These are phyloP conservation scores for Pristionchus exspectatus DNA, from an alignment of 2,888 invertebrate species.

Conservation along the genomic window DNA sequence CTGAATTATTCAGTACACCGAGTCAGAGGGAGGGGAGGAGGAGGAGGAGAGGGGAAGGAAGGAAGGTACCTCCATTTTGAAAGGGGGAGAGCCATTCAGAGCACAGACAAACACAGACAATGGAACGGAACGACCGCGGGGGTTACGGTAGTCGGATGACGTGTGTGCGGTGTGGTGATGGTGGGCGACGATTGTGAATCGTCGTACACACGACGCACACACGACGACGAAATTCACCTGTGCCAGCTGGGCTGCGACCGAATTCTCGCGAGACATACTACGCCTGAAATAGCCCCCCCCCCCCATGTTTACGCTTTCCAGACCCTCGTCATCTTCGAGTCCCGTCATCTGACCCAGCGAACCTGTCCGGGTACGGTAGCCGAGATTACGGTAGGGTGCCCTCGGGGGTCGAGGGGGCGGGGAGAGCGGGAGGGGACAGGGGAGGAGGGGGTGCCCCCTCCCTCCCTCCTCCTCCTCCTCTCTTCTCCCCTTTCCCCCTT, in stretches of 20 bases:
- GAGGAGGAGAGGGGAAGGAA: not conserved
- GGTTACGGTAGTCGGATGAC: constrained; percentile 37
- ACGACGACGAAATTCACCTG: not conserved
- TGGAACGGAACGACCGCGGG: not conserved
- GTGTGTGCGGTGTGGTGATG: not conserved
- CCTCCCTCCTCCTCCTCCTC: constrained; percentile 15
- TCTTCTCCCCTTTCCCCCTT: constrained; percentile 17
- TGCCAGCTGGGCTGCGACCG: not conserved
- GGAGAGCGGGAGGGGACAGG: constrained; percentile 16
- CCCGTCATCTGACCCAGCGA: not conserved
- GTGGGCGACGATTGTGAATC: not conserved
- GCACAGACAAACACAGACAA: constrained; percentile 15
- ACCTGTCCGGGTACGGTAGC: not conserved
- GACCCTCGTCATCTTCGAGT: not conserved
- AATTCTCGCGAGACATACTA: not conserved
- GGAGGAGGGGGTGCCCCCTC: not conserved
- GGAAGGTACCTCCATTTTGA: constrained; percentile 15
- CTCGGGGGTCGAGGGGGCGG: constrained; percentile 33
- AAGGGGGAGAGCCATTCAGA: constrained; percentile 24
- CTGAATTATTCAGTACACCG: constrained; percentile 33
- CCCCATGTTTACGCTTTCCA: not conserved
- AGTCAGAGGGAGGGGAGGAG: not conserved
- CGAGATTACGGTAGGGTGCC: constrained; percentile 36
- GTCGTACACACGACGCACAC: not conserved
- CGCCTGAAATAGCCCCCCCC: constrained; percentile 16